phyloP scores from a whole-genome alignment of 1,140 invertebrate species.

The Lamellibrachia luymesi region DNA sequence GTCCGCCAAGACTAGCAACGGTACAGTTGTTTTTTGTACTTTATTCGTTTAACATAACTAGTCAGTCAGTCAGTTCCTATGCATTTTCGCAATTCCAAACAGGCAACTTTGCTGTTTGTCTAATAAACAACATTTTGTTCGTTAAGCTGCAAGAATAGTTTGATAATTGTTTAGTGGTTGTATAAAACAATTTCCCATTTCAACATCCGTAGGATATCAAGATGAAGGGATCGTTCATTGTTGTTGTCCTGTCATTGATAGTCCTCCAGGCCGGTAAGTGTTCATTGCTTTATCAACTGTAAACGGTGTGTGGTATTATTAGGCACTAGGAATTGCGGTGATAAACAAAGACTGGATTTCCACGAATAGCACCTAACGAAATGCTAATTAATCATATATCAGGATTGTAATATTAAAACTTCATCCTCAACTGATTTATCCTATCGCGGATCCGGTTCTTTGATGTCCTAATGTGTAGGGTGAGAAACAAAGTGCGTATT shows the following conservation, averaged over 20 bases:
- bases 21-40: background rate
- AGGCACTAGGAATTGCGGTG: no score
- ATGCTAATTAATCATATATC: no score
- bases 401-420: no score
- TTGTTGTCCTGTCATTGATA: background rate
- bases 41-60: background rate
- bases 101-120: background rate
- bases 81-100: background rate
- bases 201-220: background rate
- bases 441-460: no score
- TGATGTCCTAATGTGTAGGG: no score
- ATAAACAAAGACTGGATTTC: no score
- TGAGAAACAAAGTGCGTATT: no score
- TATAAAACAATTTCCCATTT: no score
- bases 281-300: background rate
- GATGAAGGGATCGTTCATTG: background rate
- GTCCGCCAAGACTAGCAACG: background rate
- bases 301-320: no score
- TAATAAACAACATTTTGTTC: background rate
- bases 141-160: background rate
- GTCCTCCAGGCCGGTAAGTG: background rate
- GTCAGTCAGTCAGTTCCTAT: no score
- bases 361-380: no score
- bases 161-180: background rate
- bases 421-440: no score